A percentile compares a stretch with the other conserved stretches of the same genome.
Conservation (phyloP, 2,113 vertebrate genomes). For the Stictonetta naevosa region DNA sequence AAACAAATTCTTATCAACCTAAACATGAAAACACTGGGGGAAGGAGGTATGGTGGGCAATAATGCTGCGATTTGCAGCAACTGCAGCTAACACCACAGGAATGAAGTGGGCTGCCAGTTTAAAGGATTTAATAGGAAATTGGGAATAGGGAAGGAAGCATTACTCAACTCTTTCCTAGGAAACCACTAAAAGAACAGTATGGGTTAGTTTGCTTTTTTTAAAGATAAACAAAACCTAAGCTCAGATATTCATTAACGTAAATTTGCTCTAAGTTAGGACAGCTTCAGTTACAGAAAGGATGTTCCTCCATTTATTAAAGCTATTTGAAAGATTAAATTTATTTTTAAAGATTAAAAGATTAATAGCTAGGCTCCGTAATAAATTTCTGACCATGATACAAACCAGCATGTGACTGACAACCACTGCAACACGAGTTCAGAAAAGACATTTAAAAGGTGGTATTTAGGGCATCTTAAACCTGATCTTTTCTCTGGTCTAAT, state of each 20-base stretch:
- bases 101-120: neutral
- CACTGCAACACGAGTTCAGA: neutral
- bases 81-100: neutral
- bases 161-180: neutral
- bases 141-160: neutral
- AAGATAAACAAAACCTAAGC: neutral
- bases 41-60: neutral
- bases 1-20: neutral
- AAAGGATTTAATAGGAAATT: neutral
- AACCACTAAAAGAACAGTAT: neutral
- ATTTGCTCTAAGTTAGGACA: neutral
- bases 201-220: neutral
- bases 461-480: neutral
- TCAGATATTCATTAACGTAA: neutral
- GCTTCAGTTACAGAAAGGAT: neutral
- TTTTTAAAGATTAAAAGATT: neutral
- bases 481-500: neutral
- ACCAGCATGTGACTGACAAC: neutral
- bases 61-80: neutral
- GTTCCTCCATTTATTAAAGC: neutral
- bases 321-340: neutral
- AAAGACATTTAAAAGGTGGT: neutral
- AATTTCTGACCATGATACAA: neutral
- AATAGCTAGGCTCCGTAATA: neutral
- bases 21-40: neutral